Conservation (phyloP, 2,113 vertebrate species). For the Nerophis ophidion region DNA sequence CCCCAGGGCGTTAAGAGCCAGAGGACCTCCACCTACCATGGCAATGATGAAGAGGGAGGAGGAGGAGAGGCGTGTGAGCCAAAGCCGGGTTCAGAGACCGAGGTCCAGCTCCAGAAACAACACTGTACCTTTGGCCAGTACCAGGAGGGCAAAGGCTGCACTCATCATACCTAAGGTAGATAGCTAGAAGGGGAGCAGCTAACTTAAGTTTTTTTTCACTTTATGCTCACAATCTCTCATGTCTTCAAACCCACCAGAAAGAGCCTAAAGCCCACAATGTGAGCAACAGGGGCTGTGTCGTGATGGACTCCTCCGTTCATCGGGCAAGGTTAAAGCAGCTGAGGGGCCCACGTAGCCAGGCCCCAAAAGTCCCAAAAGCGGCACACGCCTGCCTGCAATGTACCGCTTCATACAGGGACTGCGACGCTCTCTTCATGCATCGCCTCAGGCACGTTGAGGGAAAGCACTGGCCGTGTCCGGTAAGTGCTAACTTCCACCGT, state of each 20-base stretch:
- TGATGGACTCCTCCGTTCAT: conserved; percentile 57
- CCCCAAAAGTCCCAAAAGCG: conserved; percentile 52
- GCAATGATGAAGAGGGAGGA: conserved; percentile 56
- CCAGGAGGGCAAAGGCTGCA: conserved; percentile 26
- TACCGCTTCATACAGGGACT: conserved; percentile 64
- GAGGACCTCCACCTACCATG: conserved; percentile 22
- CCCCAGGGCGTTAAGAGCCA: conserved; percentile 44
- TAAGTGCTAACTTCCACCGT: conserved; percentile 45
- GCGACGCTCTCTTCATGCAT: conserved; percentile 74
- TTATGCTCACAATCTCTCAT: background rate
- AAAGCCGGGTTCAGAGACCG: conserved; percentile 28
- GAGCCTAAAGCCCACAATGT: conserved; percentile 26
- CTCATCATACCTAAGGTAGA: conserved; percentile 53
- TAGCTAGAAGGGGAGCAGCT: background rate
- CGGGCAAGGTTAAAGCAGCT: conserved; percentile 64
- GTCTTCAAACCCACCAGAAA: conserved; percentile 44
- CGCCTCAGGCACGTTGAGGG: conserved; percentile 73
- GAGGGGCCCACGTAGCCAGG: conserved; percentile 56
- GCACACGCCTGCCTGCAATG: conserved; percentile 71
- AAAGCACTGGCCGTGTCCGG: conserved; percentile 78
- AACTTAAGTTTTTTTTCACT: background rate
- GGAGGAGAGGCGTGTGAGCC: conserved; percentile 44
- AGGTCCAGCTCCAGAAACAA: conserved; percentile 15
- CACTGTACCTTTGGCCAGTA: conserved; percentile 18
- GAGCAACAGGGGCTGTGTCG: conserved; percentile 43